Base-by-base conservation (phyloP, 2,888 invertebrate genomes). In the Eumerus sabulonum region DNA sequence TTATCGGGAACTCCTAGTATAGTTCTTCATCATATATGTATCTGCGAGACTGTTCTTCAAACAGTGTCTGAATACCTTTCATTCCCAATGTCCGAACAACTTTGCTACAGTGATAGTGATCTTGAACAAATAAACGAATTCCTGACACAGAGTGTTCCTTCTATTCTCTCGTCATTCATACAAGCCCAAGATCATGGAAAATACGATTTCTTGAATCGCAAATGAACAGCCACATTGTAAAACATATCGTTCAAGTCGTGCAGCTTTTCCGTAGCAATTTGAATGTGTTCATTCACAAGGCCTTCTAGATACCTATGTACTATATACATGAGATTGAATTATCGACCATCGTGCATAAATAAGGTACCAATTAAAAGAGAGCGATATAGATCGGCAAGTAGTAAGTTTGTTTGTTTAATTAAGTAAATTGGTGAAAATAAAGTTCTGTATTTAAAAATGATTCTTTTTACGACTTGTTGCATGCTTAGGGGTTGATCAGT, bases 71-170 rank as follows among this genome's bases (percentile, higher is more conserved):
- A 63, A 68, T 9, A 56, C 50, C 68, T 63, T 54, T 45, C 1
- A 9, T 0, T 11, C 14, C 2, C n/a, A 68, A 11, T 79, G 72
- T 14, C 7, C 11, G n/a, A n/a, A 12, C 7, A 2, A n/a, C 7
- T 27, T 27, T 27, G 13, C 47, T 18, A 40, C 50, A 59, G 51
- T 44, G 13, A 50, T 40, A 64, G 50, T 79, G 79, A 70, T 74
- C 79, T 79, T 79, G 79, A 79, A 70, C 63, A 73, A 68, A 64
- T 74, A 74, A 79, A 74, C 68, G 79, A 79, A 70, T 74, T 62
- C 62, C 59, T 54, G 60, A 74, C 68, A 73, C 53, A 67, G 59
- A 59, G 36, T 14, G 17, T 19, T 67, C 5, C 27, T 35, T 48
- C n/a, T 57, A 13, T 62, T 35, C 66, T 57, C 51, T 59, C 40